These are phyloP conservation scores for Bombus terrestris DNA, from an alignment of 1,140 invertebrate genomes.

Conservation along the genomic window DNA sequence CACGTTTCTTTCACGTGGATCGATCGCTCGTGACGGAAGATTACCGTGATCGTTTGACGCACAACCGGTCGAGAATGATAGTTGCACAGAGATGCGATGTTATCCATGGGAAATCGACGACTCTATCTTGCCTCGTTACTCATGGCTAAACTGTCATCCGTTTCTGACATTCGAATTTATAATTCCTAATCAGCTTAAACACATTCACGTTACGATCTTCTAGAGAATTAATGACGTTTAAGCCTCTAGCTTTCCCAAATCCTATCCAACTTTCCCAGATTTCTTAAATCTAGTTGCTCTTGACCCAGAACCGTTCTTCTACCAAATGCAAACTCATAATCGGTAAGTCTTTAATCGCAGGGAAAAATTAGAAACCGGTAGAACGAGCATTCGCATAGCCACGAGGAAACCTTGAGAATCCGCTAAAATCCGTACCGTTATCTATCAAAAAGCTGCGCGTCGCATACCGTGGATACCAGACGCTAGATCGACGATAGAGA, in stretches of 20 bases:
- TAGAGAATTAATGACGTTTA: not conserved
- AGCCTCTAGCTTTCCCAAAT: not conserved
- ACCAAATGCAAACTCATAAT: not conserved
- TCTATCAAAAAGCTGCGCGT: slow-evolving; percentile 9
- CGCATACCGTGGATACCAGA: slow-evolving; percentile 24
- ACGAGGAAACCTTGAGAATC: not conserved
- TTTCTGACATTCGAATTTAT: not conserved
- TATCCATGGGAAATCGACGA: slow-evolving; percentile 16
- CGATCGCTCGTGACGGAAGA: slow-evolving; percentile 14
- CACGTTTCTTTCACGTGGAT: not conserved
- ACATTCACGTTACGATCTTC: not conserved
- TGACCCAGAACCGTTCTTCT: not conserved
- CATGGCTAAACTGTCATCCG: not conserved
- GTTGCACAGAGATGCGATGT: not conserved
- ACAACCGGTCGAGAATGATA: not conserved
- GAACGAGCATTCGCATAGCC: not conserved
- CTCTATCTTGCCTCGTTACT: not conserved
- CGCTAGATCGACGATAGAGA: slow-evolving; percentile 3
- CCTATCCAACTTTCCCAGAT: not conserved
- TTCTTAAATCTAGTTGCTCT: not conserved
- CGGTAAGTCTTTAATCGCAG: not conserved
- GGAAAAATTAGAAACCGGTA: slow-evolving; percentile 12
- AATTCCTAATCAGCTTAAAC: not conserved
- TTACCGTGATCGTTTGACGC: slow-evolving; percentile 10
- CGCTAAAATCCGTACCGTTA: slow-evolving; percentile 12